Evolutionary conservation across 1,140 invertebrate species (phyloP), one percentile per base, ranked within the genome.

Genomic region (Tribolium madens): DNA sequence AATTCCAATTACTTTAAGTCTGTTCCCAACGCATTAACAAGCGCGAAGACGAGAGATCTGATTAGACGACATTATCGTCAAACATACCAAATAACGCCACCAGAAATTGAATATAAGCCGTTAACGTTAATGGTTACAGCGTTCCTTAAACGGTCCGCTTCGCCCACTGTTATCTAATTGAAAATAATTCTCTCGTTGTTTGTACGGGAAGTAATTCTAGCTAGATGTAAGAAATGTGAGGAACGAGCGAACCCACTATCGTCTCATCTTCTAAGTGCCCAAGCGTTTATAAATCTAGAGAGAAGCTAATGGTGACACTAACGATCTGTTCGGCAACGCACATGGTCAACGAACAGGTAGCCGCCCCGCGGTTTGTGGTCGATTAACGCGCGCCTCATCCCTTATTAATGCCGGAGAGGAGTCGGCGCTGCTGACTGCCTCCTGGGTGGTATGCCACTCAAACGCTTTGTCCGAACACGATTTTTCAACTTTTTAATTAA

Each of bases 151-250:
- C 70, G 70, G 70, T 72, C 70, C 70, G 46, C 70, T 31, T 72
- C 70, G 70, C 70, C 70, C 70, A 72, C 70, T 72, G 46, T 72
- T 72, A 72, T 72, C 70, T 72, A 72, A 72, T 72, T 72, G 70
- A 72, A 72, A 72, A 72, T 72, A 72, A 72, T 72, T 72, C 70
- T 52, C 70, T 71, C 42, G 42, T 47, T 72, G 70, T 72, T 72
- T 72, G 70, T 72, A 72, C 70, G 70, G 70, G 70, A 72, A 72
- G 70, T 72, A 72, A 72, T 72, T 72, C 50, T 50, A 52, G 46
- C 18, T n/a, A 50, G 70, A 72, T 50, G 70, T 72, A 72, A 72
- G 70, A 36, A 72, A 72, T 72, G 70, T 72, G 70, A 72, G 70
- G 36, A 72, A 36, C 70, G 36, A 42, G 36, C 36, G 36, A 7